phyloP scores from a whole-genome alignment of 2,888 invertebrate species.

The Chirona hameri region DNA sequence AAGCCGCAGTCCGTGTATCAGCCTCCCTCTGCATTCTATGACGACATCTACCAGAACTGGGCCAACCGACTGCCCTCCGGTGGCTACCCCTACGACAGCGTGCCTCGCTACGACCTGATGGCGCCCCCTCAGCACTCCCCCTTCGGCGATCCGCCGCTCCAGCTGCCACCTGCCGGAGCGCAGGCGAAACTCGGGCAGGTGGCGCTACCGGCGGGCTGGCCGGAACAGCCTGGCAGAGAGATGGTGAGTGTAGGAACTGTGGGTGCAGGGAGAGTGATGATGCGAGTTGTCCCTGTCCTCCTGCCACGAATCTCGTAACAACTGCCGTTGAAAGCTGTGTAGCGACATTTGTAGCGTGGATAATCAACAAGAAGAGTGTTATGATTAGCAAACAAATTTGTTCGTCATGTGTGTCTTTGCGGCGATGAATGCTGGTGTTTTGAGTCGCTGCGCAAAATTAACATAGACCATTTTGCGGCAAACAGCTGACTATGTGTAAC shows the following conservation, averaged over 20 bases:
- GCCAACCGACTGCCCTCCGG: not conserved
- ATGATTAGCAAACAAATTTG: too few species aligned
- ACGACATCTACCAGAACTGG: conserved; percentile 3
- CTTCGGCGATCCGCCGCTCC: not conserved
- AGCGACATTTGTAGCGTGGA: too few species aligned
- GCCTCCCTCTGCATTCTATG: not conserved
- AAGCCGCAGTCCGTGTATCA: not conserved
- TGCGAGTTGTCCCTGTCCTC: too few species aligned
- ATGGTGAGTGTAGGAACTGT: not conserved
- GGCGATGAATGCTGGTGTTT: too few species aligned
- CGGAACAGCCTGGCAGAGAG: not conserved
- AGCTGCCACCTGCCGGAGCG: not conserved
- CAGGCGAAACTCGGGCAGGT: not conserved
- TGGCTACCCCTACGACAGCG: not conserved
- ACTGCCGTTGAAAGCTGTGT: too few species aligned
- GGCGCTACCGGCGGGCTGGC: not conserved
- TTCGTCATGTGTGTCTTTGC: too few species aligned
- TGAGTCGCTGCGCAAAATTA: too few species aligned
- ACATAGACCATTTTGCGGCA: too few species aligned
- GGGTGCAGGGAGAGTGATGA: too few species aligned
- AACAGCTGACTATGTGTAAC: too few species aligned
- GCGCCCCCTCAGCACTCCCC: not conserved
- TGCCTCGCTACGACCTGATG: not conserved
- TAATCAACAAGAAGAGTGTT: too few species aligned
- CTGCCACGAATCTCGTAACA: too few species aligned